Conservation (phyloP, 2,797 vertebrate genomes). For the Microchirus variegatus region DNA sequence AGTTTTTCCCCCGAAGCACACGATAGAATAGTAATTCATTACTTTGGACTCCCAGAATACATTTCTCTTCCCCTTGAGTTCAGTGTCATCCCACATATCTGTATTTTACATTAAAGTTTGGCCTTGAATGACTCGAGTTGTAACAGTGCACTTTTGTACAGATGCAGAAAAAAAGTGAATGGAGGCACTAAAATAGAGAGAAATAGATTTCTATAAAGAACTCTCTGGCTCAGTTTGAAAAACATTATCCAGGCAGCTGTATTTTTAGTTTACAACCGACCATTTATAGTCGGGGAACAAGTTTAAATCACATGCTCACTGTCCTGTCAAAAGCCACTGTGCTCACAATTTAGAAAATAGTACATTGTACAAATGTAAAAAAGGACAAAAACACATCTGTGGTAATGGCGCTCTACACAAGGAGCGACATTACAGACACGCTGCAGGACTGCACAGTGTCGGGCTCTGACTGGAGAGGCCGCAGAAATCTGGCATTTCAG, state of each 20-base stretch:
- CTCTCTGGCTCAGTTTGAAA: neutral
- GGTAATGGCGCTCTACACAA: too few relatives aligned
- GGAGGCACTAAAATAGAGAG: neutral
- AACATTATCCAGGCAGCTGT: neutral
- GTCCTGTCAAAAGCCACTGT: neutral
- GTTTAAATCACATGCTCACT: conserved; percentile 11
- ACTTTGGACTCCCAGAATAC: conserved; percentile 1
- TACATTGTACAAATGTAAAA: too few relatives aligned
- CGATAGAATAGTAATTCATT: too few relatives aligned
- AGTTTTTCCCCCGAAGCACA: too few relatives aligned
- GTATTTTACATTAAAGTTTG: conserved; percentile 15
- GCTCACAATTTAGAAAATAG: too few relatives aligned
- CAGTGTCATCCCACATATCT: conserved; percentile 27
- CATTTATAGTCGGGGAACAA: conserved; percentile 12
- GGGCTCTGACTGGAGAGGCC: conserved; percentile 1
- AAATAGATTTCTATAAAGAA: conserved; percentile 26
- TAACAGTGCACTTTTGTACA: conserved; percentile 12
- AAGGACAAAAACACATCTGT: too few relatives aligned
- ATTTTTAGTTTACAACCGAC: conserved; percentile 3
- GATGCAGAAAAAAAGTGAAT: conserved; percentile 10
- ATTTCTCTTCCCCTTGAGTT: neutral
- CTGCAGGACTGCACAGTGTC: neutral
- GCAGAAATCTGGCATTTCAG: neutral
- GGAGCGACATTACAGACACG: too few relatives aligned
- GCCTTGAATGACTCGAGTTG: neutral